phyloP scores from a whole-genome alignment of 2,113 vertebrate species.

The Pygoscelis antarcticus region DNA sequence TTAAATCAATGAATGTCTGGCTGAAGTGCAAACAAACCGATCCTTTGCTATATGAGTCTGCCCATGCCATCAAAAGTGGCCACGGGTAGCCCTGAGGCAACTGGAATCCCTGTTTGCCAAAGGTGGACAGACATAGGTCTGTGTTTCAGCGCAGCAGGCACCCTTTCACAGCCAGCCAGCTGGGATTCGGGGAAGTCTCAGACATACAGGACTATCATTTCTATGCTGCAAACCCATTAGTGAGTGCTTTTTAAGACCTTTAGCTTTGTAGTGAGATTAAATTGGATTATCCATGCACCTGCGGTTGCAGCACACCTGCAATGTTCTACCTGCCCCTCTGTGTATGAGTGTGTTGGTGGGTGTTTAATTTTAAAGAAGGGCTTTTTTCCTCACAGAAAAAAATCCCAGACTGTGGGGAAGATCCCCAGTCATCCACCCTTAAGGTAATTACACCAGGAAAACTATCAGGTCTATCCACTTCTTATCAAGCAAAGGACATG shows the following conservation, averaged over 20 bases:
- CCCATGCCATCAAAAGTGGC: rapidly evolving
- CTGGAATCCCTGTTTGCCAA: not conserved
- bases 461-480: not conserved
- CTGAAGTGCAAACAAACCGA: not conserved
- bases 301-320: rapidly evolving
- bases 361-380: not conserved
- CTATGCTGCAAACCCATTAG: rapidly evolving
- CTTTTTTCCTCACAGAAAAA: not conserved
- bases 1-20: not conserved
- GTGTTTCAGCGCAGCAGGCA: not conserved
- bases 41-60: not conserved
- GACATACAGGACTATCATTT: not conserved
- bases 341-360: not conserved
- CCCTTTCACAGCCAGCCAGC: not conserved
- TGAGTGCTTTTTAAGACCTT: rapidly evolving
- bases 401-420: not conserved
- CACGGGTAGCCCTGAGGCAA: not conserved
- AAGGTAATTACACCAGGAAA: not conserved
- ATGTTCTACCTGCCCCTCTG: not conserved
- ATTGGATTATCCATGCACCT: not conserved
- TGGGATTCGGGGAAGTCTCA: not conserved
- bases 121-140: not conserved
- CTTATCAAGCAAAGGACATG: not conserved
- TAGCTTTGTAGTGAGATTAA: not conserved
- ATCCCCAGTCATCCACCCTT: not conserved